Percentiles rank a stretch among this genome's conserved stretches.
Evolutionary conservation across 2,888 invertebrate genomes (phyloP).

Genomic region (Carcina quercana): DNA sequence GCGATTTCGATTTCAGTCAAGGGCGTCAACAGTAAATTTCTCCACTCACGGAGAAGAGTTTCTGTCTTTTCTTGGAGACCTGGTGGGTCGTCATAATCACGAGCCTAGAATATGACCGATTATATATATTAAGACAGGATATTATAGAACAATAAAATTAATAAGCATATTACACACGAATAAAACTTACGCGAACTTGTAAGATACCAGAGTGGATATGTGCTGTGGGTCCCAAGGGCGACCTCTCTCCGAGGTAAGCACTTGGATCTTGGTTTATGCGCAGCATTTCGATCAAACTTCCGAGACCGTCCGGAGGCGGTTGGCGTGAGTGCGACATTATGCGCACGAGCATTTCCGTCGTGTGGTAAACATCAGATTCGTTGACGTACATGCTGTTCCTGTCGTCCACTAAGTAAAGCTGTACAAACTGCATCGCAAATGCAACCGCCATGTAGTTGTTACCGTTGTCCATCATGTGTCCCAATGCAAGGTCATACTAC

Average conservation of each 20-base stretch:
- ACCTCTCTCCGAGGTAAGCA: slow-evolving; percentile 83
- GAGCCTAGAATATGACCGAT: slow-evolving; percentile 40
- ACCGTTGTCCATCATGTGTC: slow-evolving; percentile 91
- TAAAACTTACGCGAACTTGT: slow-evolving; percentile 80
- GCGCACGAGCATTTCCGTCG: slow-evolving; percentile 87
- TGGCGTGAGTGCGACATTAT: slow-evolving; percentile 84
- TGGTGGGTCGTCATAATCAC: slow-evolving; percentile 94
- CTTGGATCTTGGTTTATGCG: slow-evolving; percentile 82
- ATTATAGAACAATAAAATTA: too few species aligned
- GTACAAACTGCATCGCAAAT: slow-evolving; percentile 94
- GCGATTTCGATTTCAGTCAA: slow-evolving; percentile 87
- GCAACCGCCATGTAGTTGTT: slow-evolving; percentile 86
- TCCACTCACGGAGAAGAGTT: slow-evolving; percentile 95
- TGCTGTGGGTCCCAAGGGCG: slow-evolving; percentile 85
- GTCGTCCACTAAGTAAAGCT: slow-evolving; percentile 89
- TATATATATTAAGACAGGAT: too few species aligned
- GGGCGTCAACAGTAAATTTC: slow-evolving; percentile 89
- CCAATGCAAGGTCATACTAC: slow-evolving; percentile 86
- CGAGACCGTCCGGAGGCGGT: slow-evolving; percentile 89
- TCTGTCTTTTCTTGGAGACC: slow-evolving; percentile 97
- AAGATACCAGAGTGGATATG: slow-evolving; percentile 95
- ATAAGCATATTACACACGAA: background rate
- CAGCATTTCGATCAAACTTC: slow-evolving; percentile 86
- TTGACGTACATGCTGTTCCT: slow-evolving; percentile 83
- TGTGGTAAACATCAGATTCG: slow-evolving; percentile 90